A percentile compares a stretch with the other conserved stretches of the same genome.
These are phyloP conservation scores for Meloidogyne floridensis DNA, from an alignment of 1,140 invertebrate genomes.

Conservation along the genomic window DNA sequence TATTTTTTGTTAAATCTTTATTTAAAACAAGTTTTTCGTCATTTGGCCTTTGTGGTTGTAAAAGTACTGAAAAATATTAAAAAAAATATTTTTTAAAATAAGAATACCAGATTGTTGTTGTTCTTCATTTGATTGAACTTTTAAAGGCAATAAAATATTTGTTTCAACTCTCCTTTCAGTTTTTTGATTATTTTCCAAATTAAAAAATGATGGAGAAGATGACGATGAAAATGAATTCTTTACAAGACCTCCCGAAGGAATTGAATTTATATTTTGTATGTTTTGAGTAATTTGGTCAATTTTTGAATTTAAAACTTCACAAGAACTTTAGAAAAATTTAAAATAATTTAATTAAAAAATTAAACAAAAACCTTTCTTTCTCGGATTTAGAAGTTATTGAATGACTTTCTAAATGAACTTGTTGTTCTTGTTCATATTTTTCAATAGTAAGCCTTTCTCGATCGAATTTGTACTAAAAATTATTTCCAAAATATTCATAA, in stretches of 20 bases:
- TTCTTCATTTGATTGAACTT: background rate
- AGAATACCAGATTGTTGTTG: background rate
- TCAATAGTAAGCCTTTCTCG: slow-evolving; percentile 41
- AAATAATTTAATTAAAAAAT: background rate
- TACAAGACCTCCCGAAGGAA: background rate
- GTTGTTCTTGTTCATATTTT: slow-evolving; percentile 41
- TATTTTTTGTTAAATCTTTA: background rate
- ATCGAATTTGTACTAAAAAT: slow-evolving; percentile 50
- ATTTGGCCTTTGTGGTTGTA: background rate
- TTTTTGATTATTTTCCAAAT: background rate
- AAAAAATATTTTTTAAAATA: background rate
- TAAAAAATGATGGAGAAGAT: slow-evolving; percentile 10
- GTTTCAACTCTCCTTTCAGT: background rate
- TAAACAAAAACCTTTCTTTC: background rate
- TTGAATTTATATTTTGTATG: background rate
- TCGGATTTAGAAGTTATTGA: background rate
- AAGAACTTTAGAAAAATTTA: background rate
- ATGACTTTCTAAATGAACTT: background rate
- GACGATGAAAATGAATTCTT: background rate
- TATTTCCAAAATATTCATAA: background rate
- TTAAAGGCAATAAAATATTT: slow-evolving; percentile 4
- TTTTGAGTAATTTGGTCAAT: slow-evolving; percentile 2
- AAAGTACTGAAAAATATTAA: background rate
- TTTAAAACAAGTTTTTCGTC: background rate
- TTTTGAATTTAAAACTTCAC: background rate